A percentile compares a stretch with the other conserved stretches of the same genome.
Conservation (phyloP, 2,888 invertebrate species). For the Hirtodrosophila histrioides region DNA sequence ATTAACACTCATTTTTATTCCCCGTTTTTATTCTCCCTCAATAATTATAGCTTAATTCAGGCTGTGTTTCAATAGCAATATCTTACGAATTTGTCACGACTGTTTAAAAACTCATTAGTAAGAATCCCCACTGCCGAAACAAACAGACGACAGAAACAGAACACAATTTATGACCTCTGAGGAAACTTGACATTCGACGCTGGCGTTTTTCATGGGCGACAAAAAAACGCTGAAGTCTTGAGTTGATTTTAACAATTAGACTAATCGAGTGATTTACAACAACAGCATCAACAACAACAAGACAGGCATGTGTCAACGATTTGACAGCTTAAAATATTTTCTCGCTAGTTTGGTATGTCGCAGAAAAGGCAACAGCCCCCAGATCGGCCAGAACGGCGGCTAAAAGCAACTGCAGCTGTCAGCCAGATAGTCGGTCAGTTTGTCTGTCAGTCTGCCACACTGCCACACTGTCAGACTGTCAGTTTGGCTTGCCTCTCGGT, state of each 20-base stretch:
- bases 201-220: conserved; percentile 53
- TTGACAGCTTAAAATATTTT: conserved; percentile 78
- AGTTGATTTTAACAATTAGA: conserved; percentile 76
- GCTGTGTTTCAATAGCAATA: conserved; percentile 34
- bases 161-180: conserved; percentile 68
- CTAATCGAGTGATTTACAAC: conserved; percentile 77
- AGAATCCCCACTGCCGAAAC: conserved; percentile 21
- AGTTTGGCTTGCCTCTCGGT: conserved; percentile 40
- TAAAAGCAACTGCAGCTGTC: conserved; percentile 40
- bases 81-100: conserved; percentile 65
- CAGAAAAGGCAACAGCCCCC: conserved; percentile 47
- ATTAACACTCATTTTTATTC: conserved; percentile 39
- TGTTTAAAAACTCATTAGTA: conserved; percentile 72
- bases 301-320: conserved; percentile 75
- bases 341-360: conserved; percentile 42
- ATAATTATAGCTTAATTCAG: conserved; percentile 37
- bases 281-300: conserved; percentile 38
- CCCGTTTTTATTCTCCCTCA: conserved; percentile 19
- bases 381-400: conserved; percentile 43
- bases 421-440: conserved; percentile 38
- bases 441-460: conserved; percentile 36
- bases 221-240: conserved; percentile 31
- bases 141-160: conserved; percentile 14
- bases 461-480: conserved; percentile 39
- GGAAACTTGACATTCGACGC: conserved; percentile 69